A percentile compares a stretch with the other conserved stretches of the same genome.
Conservation (phyloP, 2,797 vertebrate species). For the Knipowitschia caucasica region DNA sequence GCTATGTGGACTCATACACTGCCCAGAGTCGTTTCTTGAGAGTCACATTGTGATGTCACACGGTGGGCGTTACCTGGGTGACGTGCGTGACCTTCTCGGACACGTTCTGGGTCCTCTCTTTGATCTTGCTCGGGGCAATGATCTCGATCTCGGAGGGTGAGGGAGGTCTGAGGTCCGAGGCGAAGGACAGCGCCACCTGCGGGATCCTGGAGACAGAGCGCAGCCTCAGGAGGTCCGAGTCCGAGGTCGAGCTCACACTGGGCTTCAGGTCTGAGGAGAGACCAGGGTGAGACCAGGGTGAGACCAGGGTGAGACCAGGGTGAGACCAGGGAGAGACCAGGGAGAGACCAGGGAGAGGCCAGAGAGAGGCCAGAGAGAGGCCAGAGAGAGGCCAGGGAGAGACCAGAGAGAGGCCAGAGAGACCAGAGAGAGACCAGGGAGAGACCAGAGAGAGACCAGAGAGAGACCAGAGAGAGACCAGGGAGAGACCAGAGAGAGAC, state of each 20-base stretch:
- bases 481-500: too few relatives aligned
- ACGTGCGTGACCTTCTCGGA: slow-evolving; percentile 98
- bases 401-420: too few relatives aligned
- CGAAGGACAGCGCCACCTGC: slow-evolving; percentile 91
- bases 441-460: too few relatives aligned
- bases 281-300: not conserved
- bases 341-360: not conserved
- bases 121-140: slow-evolving; percentile 94
- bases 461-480: too few relatives aligned
- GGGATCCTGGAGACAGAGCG: slow-evolving; percentile 87
- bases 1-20: too few relatives aligned
- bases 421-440: too few relatives aligned
- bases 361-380: not conserved
- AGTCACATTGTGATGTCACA: not conserved
- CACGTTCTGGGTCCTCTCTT: slow-evolving; percentile 94
- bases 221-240: slow-evolving; percentile 88
- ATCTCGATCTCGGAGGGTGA: slow-evolving; percentile 95
- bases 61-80: slow-evolving; percentile 33
- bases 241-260: slow-evolving; percentile 85
- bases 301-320: not conserved
- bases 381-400: not conserved
- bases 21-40: not conserved
- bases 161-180: slow-evolving; percentile 86
- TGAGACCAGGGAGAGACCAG: not conserved
- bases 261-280: slow-evolving; percentile 81